Percentiles rank a stretch among this genome's conserved stretches.
phyloP scores from a whole-genome alignment of 1,140 invertebrate genomes.

The Hyles euphorbiae region DNA sequence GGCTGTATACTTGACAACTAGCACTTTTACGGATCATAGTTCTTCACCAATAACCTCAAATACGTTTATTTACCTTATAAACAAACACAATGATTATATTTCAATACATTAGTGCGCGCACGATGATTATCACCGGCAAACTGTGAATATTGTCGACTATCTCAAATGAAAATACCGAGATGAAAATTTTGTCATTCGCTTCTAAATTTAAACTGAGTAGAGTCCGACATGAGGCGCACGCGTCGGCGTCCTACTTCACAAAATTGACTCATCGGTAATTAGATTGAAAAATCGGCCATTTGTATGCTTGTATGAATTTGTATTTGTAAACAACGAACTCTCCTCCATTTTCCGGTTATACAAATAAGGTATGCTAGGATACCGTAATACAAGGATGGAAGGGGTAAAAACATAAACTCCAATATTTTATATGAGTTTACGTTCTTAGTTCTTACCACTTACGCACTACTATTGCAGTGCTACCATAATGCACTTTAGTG shows the following conservation, averaged over 20 bases:
- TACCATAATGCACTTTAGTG: no score
- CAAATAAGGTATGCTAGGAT: no score
- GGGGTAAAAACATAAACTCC: no score
- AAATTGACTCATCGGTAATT: slow-evolving; percentile 30
- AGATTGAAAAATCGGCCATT: slow-evolving; percentile 19
- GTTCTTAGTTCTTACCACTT: no score
- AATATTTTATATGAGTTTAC: no score
- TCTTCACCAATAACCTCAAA: not conserved
- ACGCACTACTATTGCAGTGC: no score
- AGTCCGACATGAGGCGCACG: slow-evolving; percentile 16
- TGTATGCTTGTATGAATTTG: not conserved
- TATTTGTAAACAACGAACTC: not conserved
- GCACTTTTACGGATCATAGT: slow-evolving; percentile 43
- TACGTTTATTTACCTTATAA: slow-evolving; percentile 1
- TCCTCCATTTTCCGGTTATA: no score
- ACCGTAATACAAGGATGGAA: no score
- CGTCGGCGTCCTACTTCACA: slow-evolving; percentile 12
- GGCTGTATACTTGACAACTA: slow-evolving; percentile 45
- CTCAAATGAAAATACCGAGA: slow-evolving; percentile 11
- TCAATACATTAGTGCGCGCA: no score
- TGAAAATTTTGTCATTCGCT: slow-evolving; percentile 27
- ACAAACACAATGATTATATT: slow-evolving; percentile 1
- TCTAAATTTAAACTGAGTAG: slow-evolving; percentile 33
- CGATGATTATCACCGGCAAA: not conserved
- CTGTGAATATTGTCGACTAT: slow-evolving; percentile 17